phyloP scores from a whole-genome alignment of 2,888 invertebrate species.

The Drosophila meridionalis region DNA sequence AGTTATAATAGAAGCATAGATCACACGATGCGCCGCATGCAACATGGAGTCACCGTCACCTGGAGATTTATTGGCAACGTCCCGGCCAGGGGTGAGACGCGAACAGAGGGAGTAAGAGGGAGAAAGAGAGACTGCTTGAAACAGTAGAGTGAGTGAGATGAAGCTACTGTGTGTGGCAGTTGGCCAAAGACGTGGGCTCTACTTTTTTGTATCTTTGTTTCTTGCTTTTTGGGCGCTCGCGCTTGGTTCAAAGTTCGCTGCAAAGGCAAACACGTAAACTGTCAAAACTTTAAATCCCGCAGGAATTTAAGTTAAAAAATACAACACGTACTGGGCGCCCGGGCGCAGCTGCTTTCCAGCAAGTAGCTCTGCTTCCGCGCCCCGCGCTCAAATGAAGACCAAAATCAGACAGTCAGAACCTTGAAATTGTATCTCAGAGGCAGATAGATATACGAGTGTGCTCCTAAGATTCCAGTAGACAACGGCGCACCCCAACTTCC shows the following conservation, averaged over 20 bases:
- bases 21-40: constrained; percentile 82
- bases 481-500: constrained; percentile 9
- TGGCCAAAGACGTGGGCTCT: constrained; percentile 47
- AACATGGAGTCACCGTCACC: constrained; percentile 83
- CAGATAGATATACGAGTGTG: constrained; percentile 56
- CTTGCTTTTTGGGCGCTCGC: constrained; percentile 2
- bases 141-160: constrained; percentile 25
- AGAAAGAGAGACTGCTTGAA: not conserved
- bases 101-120: constrained; percentile 7
- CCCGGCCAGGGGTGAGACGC: constrained; percentile 65
- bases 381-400: constrained; percentile 37
- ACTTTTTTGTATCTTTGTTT: constrained; percentile 28
- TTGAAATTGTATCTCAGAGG: constrained; percentile 72
- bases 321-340: constrained; percentile 73
- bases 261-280: constrained; percentile 81
- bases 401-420: constrained; percentile 65
- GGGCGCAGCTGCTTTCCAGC: constrained; percentile 65
- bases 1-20: constrained; percentile 84
- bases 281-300: constrained; percentile 83
- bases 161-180: constrained; percentile 35
- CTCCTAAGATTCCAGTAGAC: constrained; percentile 38
- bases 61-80: constrained; percentile 84
- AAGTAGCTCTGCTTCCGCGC: constrained; percentile 8
- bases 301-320: constrained; percentile 82
- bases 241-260: constrained; percentile 76